Percentiles rank a stretch among this genome's conserved stretches.
Conservation (phyloP, 2,888 invertebrate genomes). For the Lasioglossum malachurum region DNA sequence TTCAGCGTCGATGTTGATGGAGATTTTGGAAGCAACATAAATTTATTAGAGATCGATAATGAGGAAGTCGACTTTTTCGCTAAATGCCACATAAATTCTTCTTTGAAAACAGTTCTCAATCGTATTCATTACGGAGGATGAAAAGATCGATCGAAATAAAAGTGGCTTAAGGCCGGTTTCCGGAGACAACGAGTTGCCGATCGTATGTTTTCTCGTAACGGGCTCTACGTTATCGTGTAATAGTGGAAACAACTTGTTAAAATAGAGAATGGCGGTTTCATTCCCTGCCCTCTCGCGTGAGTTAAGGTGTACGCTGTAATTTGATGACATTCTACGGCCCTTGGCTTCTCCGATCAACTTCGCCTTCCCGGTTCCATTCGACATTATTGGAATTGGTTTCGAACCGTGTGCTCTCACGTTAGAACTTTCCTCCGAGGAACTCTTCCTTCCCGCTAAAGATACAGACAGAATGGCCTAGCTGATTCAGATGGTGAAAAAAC, state of each 20-base stretch:
- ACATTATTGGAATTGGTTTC: constrained; percentile 2
- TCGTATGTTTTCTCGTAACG: constrained; percentile 41
- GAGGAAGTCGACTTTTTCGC: too few relatives aligned
- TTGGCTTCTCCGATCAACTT: neutral
- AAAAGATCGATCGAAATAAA: constrained; percentile 36
- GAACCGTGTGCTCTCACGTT: neutral
- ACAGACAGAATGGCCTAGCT: too few relatives aligned
- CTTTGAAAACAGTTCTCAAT: constrained; percentile 30
- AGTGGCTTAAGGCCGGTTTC: constrained; percentile 51
- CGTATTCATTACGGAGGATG: constrained; percentile 10
- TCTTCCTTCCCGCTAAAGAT: neutral
- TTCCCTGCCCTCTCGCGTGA: constrained; percentile 17
- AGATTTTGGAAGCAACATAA: too few relatives aligned
- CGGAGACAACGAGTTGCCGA: constrained; percentile 31
- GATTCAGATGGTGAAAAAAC: too few relatives aligned
- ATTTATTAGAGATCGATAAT: too few relatives aligned
- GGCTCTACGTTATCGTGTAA: constrained; percentile 52
- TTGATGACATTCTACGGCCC: constrained; percentile 33
- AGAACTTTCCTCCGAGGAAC: neutral
- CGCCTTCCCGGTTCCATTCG: neutral
- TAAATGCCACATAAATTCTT: too few relatives aligned
- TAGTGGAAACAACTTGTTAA: constrained; percentile 61
- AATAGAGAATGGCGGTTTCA: constrained; percentile 46
- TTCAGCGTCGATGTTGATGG: too few relatives aligned
- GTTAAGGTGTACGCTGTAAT: constrained; percentile 42